Percentiles rank a stretch among this genome's conserved stretches.
phyloP scores from a whole-genome alignment of 2,113 vertebrate genomes.

The Neotoma lepida region DNA sequence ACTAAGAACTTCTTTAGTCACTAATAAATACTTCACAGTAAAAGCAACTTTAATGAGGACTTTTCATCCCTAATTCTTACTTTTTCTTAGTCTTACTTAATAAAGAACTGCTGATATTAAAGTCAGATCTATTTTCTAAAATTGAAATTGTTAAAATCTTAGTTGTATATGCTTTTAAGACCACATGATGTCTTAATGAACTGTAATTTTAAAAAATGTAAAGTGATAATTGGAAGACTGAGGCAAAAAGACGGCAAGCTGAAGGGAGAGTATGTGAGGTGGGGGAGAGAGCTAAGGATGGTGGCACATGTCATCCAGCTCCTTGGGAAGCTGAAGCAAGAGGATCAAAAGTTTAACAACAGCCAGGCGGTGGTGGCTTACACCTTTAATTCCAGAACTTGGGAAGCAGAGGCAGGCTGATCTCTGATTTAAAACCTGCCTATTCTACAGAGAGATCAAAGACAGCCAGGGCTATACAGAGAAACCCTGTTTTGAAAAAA shows the following conservation, averaged over 20 bases:
- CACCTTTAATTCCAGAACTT: not conserved
- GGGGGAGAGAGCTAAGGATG: not conserved
- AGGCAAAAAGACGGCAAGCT: not conserved
- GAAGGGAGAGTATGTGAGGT: not conserved
- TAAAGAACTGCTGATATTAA: not conserved
- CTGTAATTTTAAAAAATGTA: not conserved
- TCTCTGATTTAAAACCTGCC: not conserved
- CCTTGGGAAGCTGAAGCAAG: not conserved
- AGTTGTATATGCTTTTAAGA: not conserved
- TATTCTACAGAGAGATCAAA: not conserved
- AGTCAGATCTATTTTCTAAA: not conserved
- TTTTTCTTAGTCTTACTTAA: not conserved
- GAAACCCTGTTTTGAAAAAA: not conserved
- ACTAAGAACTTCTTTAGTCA: not conserved
- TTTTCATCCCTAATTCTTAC: slow-evolving; percentile 12
- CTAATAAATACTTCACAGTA: not conserved
- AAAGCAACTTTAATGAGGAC: not conserved
- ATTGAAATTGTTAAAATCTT: not conserved
- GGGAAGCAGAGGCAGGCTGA: not conserved
- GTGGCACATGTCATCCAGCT: not conserved
- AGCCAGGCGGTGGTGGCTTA: not conserved
- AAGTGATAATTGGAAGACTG: not conserved
- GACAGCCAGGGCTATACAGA: not conserved
- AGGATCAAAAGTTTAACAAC: not conserved
- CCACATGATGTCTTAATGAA: not conserved